Evolutionary conservation across 2,113 vertebrate species (phyloP).

Genomic region (Martes martes): DNA sequence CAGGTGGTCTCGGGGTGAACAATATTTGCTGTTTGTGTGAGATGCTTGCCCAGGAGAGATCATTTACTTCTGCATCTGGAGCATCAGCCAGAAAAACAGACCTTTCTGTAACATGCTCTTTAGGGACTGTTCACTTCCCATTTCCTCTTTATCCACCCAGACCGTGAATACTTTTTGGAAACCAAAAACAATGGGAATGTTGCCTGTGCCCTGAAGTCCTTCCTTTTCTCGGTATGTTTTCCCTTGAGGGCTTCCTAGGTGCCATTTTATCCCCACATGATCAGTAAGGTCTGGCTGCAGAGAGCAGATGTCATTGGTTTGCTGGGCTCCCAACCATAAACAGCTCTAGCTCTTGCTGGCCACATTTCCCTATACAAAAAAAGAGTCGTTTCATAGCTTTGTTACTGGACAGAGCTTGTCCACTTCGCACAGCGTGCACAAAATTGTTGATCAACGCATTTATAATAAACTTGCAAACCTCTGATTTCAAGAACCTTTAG

Average conservation of each 20-base stretch:
- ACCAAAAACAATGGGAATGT: not conserved
- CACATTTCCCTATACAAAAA: fast-evolving
- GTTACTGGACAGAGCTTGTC: no score
- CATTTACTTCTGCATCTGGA: not conserved
- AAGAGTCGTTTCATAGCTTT: not conserved
- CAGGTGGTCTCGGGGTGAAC: not conserved
- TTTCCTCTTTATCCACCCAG: not conserved
- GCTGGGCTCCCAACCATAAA: fast-evolving
- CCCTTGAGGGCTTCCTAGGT: not conserved
- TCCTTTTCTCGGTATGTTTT: not conserved
- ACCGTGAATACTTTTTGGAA: not conserved
- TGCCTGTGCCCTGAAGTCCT: not conserved
- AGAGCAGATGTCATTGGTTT: fast-evolving
- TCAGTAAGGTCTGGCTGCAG: not conserved
- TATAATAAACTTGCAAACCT: not conserved
- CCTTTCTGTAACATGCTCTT: not conserved
- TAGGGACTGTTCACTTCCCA: not conserved
- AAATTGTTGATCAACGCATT: not conserved
- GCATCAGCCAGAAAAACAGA: not conserved
- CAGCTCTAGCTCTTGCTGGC: not conserved
- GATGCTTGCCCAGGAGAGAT: not conserved
- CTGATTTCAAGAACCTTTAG: not conserved
- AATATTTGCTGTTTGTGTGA: not conserved
- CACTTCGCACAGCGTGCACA: not conserved
- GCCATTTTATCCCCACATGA: fast-evolving